phyloP scores from a whole-genome alignment of 2,888 invertebrate genomes.

The Chrysotoxum bicinctum region DNA sequence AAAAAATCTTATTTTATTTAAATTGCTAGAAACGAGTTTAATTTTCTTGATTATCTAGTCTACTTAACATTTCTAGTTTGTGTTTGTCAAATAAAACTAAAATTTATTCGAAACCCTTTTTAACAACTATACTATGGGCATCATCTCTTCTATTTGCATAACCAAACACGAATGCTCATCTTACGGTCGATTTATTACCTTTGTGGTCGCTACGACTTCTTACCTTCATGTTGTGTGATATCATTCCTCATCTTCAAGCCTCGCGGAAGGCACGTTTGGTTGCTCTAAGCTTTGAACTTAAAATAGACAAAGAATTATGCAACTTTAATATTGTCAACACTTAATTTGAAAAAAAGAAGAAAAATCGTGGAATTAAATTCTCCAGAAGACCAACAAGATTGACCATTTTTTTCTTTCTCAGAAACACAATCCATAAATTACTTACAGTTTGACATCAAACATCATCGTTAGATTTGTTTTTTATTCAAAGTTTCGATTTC shows the following conservation, averaged over 20 bases:
- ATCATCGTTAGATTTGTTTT: constrained; percentile 18
- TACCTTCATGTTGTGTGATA: not conserved
- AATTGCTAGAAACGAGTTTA: constrained; percentile 8
- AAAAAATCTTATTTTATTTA: not conserved
- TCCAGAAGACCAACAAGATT: not conserved
- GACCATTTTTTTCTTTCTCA: not conserved
- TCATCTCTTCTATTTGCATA: constrained; percentile 46
- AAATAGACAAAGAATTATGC: constrained; percentile 7
- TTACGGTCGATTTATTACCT: constrained; percentile 44
- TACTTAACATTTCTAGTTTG: constrained; percentile 1
- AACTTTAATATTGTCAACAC: constrained; percentile 26
- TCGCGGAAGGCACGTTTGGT: not conserved
- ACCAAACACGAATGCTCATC: constrained; percentile 57
- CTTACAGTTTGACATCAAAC: constrained; percentile 14
- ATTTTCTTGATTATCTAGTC: constrained; percentile 35
- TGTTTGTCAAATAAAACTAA: not conserved
- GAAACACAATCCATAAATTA: constrained; percentile 24
- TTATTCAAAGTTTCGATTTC: not conserved
- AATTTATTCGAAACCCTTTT: constrained; percentile 10
- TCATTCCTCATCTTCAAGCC: constrained; percentile 25
- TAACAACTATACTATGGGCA: constrained; percentile 4
- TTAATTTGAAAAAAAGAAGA: not conserved
- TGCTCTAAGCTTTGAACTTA: not conserved
- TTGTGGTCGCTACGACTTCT: not conserved
- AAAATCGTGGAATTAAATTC: not conserved